Evolutionary conservation across 2,797 vertebrate species (phyloP), one percentile per base, ranked within the genome.

Genomic region (Carapus acus): DNA sequence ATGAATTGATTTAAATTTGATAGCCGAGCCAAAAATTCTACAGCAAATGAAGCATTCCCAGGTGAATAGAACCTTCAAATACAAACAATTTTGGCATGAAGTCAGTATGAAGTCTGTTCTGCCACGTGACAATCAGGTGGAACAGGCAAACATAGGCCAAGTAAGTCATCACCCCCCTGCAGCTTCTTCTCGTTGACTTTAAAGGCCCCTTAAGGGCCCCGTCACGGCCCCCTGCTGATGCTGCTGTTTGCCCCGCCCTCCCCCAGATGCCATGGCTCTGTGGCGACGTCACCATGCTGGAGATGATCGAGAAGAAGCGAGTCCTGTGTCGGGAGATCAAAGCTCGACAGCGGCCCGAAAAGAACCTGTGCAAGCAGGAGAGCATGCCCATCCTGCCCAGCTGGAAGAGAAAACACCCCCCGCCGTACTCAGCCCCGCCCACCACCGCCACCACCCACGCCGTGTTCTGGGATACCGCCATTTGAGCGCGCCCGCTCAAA

Each of bases 261-360:
- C 53, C 58, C 2, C 56, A 85, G 83, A 90, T 94, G 91, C 91
- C 91, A 47, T 96, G 94, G 95, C 86, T 93, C 69, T 91, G 91
- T 62, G 92, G 93, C 55, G 95, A 98, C 69, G 87, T 89, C 82
- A 98, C 93, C 9, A 96, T 98, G 94, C 90, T 98, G 90, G 94
- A 96, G 79, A 96, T 90, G 89, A 97, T 98, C 42, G 92, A 96
- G 87, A 96, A 91, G 85, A 98, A 98, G 59, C 87, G 93, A 40
- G 88, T 92, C 77, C 85, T 98, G 77, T 98, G 95, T 86, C 91
- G 89, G 55, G 94, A 98, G 83, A 98, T 97, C 70, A 94, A 93
- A 84, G 87, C 92, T 63, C 89, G 92, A 11, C 93, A 93, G 84
- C 90, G 92, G 54, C 74, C 90, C 0, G 92, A 96, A 71, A 94